Evolutionary conservation across 2,888 invertebrate genomes (phyloP), one percentile per base, ranked within the genome.

Genomic region (Tanytarsus gracilentus): DNA sequence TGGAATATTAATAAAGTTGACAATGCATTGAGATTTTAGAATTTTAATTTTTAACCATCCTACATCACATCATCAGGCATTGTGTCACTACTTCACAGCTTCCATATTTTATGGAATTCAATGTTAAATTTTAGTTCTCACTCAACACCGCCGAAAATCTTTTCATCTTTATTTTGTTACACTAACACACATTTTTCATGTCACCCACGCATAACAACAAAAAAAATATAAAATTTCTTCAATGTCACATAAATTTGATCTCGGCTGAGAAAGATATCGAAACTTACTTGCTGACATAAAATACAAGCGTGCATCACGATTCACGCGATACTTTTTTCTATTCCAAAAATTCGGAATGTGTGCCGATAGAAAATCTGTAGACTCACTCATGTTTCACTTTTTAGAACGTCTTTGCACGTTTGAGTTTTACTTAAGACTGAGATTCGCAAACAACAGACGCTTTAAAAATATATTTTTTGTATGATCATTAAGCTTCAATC

Each of bases 261-360:
- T 9, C 6, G 3, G 4, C 14, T 18, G n/a, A 52, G 1, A 33
- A 27, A 18, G 11, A 3, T 30, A 21, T 52, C 2, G 33, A 52
- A 9, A 58, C 58, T 58, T 23, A 58, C 58, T 58, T 58, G 48
- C n/a, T 58, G 58, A 30, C 29, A 58, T 30, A 30, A 48, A 30
- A 58, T 48, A 30, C 58, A 58, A 48, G n/a, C 18, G 1, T n/a
- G 58, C 48, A 18, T 16, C 26, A n/a, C 33, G 33, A 44, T 21
- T 14, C 2, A 58, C 48, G 7, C 48, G 44, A 48, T 58, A 58
- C 21, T 58, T 58, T 16, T 23, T n/a, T 4, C 58, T 26, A 30
- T 48, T 58, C 58, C 58, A 58, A 29, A 58, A 58, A 25, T 29
- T 58, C 23, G 48, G 48, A 58, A 58, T 21, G 48, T 48, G 14